A percentile compares a stretch with the other conserved stretches of the same genome.
These are phyloP conservation scores for Pemphigus obesinymphae DNA, from an alignment of 1,140 invertebrate genomes.

Conservation along the genomic window DNA sequence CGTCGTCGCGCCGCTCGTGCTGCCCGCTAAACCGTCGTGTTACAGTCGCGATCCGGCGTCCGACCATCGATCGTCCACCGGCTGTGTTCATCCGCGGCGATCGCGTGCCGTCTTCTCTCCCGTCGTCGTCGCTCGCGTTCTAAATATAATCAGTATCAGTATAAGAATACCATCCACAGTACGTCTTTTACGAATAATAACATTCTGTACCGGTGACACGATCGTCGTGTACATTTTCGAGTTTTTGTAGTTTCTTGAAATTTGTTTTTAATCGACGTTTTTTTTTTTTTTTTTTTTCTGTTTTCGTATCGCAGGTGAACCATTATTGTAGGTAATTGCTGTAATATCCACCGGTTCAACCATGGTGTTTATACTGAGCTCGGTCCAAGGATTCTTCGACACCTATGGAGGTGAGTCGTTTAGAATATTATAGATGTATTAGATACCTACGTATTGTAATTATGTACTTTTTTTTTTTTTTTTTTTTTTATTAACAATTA, in stretches of 20 bases:
- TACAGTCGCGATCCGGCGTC: slow-evolving; percentile 17
- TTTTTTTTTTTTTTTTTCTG: background rate
- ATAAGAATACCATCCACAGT: no score
- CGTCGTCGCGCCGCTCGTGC: background rate
- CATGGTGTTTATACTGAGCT: background rate
- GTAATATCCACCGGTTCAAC: background rate
- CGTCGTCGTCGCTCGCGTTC: background rate
- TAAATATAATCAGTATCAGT: no score
- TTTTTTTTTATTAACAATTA: background rate
- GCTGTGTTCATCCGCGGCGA: background rate
- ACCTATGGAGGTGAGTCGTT: slow-evolving; percentile 32
- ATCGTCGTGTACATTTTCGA: no score
- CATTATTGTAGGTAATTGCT: no score
- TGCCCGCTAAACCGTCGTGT: background rate
- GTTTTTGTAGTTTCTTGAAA: background rate
- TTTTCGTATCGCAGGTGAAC: background rate
- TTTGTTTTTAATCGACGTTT: background rate
- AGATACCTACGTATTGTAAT: no score
- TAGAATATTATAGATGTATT: no score
- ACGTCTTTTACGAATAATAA: no score
- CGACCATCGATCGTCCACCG: background rate
- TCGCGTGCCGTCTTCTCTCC: no score
- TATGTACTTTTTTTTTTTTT: background rate
- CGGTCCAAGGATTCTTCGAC: slow-evolving; percentile 30
- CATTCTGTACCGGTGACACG: no score